Evolutionary conservation across 92 coral and sea anemone genomes (phyloP), one percentile per base, ranked within the genome.

Genomic region (Desmophyllum pertusum): DNA sequence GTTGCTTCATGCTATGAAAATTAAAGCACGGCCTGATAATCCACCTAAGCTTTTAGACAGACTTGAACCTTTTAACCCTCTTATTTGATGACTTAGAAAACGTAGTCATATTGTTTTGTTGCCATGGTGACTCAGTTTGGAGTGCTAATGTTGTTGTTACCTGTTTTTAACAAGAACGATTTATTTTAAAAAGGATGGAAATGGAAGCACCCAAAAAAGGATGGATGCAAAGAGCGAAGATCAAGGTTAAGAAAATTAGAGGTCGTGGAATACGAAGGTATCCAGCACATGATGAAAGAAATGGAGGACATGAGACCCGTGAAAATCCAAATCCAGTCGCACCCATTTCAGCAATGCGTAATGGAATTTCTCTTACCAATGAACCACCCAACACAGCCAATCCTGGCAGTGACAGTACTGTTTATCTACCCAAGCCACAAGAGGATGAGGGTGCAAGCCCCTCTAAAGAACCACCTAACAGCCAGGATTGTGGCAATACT

Each of bases 171-270:
- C 37, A 8, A 3, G 9, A 62, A 29, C 15, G 10, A 29, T 29
- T 59, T 2, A 23, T 66, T 31, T 30, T 18, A 3, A 18, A 7
- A 17, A 52, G 66, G 81, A 76, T 76, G 81, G 81, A 76, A 76
- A 76, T 76, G 81, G 81, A 76, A 76, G 64, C 45, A 21, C 19
- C 48, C 43, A 19, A 33, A 23, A 31, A 50, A 37, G 42, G 39
- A 30, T 50, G 64, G 62, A 3, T 75, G 21, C 41, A 18, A 15
- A 45, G 35, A 42, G 4, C 8, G 5, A 23, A 31, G 15, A 0
- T 30, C 13, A 13, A 53, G 65, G 5, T 8, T 18, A 53, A 14
- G 43, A 76, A 4, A 36, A 9, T 2, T 17, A 67, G 42, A 21
- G 14, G 13, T 6, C 11, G 55, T 3, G 18, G 8, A 19, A 67